A percentile compares a stretch with the other conserved stretches of the same genome.
Conservation (phyloP, 2,797 vertebrate species). For the Scomberomorus guttatus region DNA sequence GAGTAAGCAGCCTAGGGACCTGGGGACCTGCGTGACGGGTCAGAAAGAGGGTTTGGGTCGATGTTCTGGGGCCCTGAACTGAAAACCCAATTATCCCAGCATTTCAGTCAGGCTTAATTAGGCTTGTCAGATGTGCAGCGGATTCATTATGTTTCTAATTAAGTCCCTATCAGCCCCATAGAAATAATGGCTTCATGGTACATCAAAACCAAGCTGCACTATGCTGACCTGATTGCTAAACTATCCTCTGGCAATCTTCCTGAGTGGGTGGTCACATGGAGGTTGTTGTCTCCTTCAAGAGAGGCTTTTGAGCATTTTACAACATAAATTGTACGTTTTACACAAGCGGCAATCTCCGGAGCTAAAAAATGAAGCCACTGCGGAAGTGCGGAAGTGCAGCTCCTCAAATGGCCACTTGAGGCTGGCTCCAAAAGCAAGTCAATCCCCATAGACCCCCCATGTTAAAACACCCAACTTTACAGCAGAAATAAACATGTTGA, state of each 20-base stretch:
- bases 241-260: slow-evolving; percentile 77
- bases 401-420: no score
- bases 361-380: no score
- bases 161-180: slow-evolving; percentile 84
- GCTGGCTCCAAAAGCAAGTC: no score
- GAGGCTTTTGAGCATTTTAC: slow-evolving; percentile 24
- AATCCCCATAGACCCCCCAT: no score
- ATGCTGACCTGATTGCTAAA: slow-evolving; percentile 73
- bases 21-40: slow-evolving; percentile 48
- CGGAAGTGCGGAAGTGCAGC: no score
- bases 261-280: slow-evolving; percentile 69
- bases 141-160: slow-evolving; percentile 89
- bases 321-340: not conserved
- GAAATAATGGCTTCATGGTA: slow-evolving; percentile 84
- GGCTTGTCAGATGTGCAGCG: slow-evolving; percentile 86
- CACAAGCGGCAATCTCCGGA: no score
- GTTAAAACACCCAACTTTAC: no score
- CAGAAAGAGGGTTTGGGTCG: slow-evolving; percentile 62
- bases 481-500: no score
- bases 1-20: slow-evolving; percentile 57
- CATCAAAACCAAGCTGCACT: slow-evolving; percentile 78
- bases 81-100: slow-evolving; percentile 84
- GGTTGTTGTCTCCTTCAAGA: slow-evolving; percentile 64
- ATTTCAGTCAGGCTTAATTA: slow-evolving; percentile 85
- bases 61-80: slow-evolving; percentile 75